Evolutionary conservation across 2,888 invertebrate species (phyloP).

Genomic region (Pachydiplax longipennis): DNA sequence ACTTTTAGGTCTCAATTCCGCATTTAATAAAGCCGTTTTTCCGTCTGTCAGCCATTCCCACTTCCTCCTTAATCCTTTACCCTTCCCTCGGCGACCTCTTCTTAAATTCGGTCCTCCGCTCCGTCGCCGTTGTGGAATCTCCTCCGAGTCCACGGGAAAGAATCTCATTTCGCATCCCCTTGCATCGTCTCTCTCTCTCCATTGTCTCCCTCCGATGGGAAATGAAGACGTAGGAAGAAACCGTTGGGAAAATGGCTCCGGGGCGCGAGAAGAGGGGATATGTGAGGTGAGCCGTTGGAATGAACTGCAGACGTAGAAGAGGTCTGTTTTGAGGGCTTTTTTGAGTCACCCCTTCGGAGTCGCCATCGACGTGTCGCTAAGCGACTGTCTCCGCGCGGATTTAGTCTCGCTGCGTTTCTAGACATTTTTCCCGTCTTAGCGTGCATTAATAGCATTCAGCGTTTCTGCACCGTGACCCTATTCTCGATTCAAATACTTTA

Average conservation of each 20-base stretch:
- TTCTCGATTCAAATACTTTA: no score
- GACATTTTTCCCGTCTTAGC: no score
- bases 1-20: no score
- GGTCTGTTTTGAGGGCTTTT: background rate
- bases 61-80: background rate
- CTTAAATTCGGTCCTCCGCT: background rate
- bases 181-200: background rate
- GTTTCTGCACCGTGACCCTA: no score
- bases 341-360: background rate
- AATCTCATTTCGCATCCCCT: background rate
- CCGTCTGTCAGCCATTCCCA: background rate
- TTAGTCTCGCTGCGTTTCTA: no score
- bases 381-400: no score
- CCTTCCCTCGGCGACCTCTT: background rate
- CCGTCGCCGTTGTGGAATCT: background rate
- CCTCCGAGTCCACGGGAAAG: background rate
- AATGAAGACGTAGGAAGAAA: background rate
- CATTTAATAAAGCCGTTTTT: background rate
- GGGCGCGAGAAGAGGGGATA: background rate
- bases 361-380: background rate
- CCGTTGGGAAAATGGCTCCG: background rate
- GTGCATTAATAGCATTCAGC: no score
- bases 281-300: background rate
- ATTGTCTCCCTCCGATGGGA: background rate
- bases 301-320: background rate